These are phyloP conservation scores for Epinephelus lanceolatus DNA, from an alignment of 2,113 vertebrate species.

Conservation along the genomic window DNA sequence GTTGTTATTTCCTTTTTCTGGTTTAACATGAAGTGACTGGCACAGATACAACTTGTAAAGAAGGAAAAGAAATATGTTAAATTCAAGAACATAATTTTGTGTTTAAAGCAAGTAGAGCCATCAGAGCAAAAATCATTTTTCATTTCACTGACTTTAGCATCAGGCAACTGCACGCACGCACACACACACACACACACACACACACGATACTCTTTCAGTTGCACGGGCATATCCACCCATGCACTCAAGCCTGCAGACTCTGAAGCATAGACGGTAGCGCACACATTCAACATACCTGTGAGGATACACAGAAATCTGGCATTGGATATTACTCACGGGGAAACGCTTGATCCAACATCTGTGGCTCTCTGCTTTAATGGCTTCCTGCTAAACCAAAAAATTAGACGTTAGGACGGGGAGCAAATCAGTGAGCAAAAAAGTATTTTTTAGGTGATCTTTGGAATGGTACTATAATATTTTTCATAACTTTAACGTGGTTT, in stretches of 20 bases:
- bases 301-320: constrained; percentile 65
- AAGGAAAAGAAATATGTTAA: background rate
- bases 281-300: constrained; percentile 71
- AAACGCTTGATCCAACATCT: constrained; percentile 50
- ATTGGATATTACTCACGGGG: constrained; percentile 43
- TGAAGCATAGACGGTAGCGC: constrained; percentile 32
- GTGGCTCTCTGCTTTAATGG: constrained; percentile 39
- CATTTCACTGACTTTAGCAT: constrained; percentile 17
- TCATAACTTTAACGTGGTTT: background rate
- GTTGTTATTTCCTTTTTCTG: background rate
- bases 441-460: background rate
- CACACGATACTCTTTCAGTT: background rate
- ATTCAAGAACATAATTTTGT: background rate
- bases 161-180: constrained; percentile 26
- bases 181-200: background rate
- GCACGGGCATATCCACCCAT: constrained; percentile 13
- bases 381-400: constrained; percentile 20
- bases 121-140: constrained; percentile 7
- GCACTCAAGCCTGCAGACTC: constrained; percentile 40
- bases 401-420: background rate
- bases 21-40: background rate
- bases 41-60: background rate
- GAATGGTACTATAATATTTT: background rate
- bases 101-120: background rate
- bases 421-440: background rate